A percentile compares a stretch with the other conserved stretches of the same genome.
Conservation (phyloP, 2,113 vertebrate species). For the Galbula dea region DNA sequence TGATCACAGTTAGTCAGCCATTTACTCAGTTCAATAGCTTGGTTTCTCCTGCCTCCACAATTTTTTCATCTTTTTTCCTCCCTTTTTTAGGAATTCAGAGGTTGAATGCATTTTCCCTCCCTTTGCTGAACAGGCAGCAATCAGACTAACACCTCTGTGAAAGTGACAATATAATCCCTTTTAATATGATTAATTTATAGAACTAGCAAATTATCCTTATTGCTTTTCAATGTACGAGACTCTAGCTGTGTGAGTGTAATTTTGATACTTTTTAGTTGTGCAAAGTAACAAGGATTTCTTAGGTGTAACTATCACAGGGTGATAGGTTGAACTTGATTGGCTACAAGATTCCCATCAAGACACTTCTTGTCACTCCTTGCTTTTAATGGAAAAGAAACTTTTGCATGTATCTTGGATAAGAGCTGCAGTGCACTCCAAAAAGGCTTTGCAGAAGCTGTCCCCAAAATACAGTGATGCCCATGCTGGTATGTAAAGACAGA, state of each 20-base stretch:
- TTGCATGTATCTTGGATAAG: rapidly evolving
- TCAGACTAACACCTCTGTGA: not conserved
- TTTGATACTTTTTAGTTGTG: not conserved
- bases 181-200: not conserved
- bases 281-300: not conserved
- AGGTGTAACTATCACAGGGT: rapidly evolving
- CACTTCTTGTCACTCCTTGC: not conserved
- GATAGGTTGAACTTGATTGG: not conserved
- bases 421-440: not conserved
- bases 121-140: not conserved
- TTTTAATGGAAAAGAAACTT: not conserved
- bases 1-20: not conserved
- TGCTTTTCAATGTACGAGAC: not conserved
- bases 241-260: no score
- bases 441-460: not conserved
- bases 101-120: not conserved
- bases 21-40: not conserved
- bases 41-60: not conserved
- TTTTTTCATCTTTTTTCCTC: rapidly evolving
- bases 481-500: not conserved
- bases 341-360: not conserved
- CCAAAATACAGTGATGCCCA: not conserved
- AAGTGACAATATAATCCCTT: not conserved
- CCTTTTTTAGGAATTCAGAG: not conserved
- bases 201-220: not conserved